A percentile compares a stretch with the other conserved stretches of the same genome.
Conservation (phyloP, 2,888 invertebrate species). For the Leptopterna dolabrata region DNA sequence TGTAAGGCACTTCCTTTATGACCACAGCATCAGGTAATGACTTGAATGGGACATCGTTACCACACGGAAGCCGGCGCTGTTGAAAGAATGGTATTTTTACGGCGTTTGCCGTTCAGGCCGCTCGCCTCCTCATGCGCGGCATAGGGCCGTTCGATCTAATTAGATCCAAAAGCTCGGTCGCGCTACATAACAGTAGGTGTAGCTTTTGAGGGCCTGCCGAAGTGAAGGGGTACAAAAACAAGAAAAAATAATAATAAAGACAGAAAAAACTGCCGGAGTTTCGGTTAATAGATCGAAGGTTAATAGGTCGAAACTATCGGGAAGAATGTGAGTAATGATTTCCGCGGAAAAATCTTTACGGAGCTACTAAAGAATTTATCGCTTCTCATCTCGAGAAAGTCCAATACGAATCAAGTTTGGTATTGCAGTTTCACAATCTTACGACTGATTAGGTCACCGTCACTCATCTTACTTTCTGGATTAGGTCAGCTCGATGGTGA, state of each 20-base stretch:
- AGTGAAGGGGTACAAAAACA: not conserved
- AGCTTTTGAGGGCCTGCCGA: not conserved
- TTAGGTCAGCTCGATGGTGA: no score
- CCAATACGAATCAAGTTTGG: no score
- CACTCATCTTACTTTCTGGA: no score
- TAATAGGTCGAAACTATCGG: not conserved
- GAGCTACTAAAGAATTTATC: not conserved
- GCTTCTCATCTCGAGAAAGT: no score
- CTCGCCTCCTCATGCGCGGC: not conserved
- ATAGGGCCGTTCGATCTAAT: not conserved
- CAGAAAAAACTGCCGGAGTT: not conserved
- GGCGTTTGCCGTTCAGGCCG: not conserved
- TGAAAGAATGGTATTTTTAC: not conserved
- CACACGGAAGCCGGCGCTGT: not conserved
- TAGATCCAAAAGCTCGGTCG: not conserved
- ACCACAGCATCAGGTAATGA: not conserved
- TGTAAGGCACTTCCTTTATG: not conserved
- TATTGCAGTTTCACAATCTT: no score
- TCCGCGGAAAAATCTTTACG: not conserved
- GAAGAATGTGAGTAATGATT: not conserved
- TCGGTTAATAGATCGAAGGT: slow-evolving; percentile 1
- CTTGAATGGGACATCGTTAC: slow-evolving; percentile 11
- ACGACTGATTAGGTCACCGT: no score
- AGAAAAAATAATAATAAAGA: no score
- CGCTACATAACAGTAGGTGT: not conserved